Percentiles rank a stretch among this genome's conserved stretches.
phyloP scores from a whole-genome alignment of 37 sponge, comb jelly and placozoan genomes.

The Ianthella basta region DNA sequence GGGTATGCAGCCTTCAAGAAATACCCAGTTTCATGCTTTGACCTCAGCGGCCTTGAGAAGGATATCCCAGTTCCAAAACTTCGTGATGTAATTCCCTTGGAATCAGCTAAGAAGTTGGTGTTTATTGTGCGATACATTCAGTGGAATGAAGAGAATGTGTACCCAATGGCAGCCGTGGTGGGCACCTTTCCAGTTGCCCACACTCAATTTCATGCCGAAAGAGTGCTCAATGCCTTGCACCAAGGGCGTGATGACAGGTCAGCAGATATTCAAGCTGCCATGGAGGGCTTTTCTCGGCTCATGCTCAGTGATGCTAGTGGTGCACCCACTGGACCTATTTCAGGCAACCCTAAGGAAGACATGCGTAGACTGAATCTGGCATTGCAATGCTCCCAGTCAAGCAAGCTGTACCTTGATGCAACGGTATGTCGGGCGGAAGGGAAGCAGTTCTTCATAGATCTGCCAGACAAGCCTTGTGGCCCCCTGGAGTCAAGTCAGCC shows the following conservation, averaged over 20 bases:
- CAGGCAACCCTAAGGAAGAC: background rate
- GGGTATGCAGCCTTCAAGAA: conserved; percentile 4
- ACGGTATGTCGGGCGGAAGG: background rate
- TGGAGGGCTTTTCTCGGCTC: too few species aligned
- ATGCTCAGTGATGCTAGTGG: too few species aligned
- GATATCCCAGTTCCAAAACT: conserved; percentile 50
- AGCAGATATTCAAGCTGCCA: background rate
- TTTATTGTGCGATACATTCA: conserved; percentile 49
- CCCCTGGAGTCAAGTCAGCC: background rate
- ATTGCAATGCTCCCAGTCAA: conserved; percentile 16
- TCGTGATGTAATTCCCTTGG: conserved; percentile 53
- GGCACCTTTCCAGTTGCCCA: conserved; percentile 41
- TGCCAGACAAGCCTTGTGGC: background rate
- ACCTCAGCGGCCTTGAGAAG: background rate
- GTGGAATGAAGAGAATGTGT: conserved; percentile 45
- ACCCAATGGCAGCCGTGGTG: conserved; percentile 57
- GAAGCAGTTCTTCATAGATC: background rate
- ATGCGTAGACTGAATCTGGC: background rate
- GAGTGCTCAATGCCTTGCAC: conserved; percentile 20
- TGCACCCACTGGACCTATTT: too few species aligned
- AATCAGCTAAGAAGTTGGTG: conserved; percentile 51
- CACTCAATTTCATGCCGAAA: conserved; percentile 43
- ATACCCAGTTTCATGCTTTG: conserved; percentile 12
- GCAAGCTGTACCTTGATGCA: background rate
- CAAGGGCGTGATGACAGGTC: background rate